Base-by-base conservation (phyloP, 2,888 invertebrate species). In the Polietes domitor region DNA sequence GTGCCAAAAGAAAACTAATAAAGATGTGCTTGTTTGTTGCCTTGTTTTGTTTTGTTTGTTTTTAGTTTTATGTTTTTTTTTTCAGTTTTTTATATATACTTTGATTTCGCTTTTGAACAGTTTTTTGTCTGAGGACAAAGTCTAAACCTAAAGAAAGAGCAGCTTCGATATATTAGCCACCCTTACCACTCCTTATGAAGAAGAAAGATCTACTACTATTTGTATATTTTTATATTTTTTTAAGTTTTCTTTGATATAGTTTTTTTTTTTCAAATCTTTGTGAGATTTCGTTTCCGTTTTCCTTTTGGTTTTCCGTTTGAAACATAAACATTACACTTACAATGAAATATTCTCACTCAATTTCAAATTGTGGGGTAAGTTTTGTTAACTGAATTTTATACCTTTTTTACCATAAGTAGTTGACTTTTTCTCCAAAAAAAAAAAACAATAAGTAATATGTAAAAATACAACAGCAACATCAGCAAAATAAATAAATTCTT, bases 251-350 rank as follows among this genome's bases (percentile, higher is more conserved):
- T n/a, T 26, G n/a, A n/a, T n/a, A n/a, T 41, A 58, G 15, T 26
- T 53, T 71, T 5, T 28, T 58, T 70, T 71, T 12, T 58, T 71
- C 12, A 12, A 10, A 28, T 21, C 12, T 4, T 9, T 32, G 32
- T 32, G 32, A 37, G 10, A 24, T 53, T 5, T 68, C n/a, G 28
- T 53, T 32, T 50, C 19, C 19, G 19, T 28, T 53, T 55, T 26
- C 21, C 17, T 24, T 21, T 24, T 68, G 65, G 10, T 41, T 58
- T 80, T 71, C 17, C 6, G 4, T 79, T 73, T 73, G 65, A 78
- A 58, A 81, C 81, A 58, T 71, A 63, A 71, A 84, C 81, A 84
- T 83, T 75, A 83, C 83, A 83, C 81, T 73, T 37, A 81, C 84
- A 84, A 68, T 76, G 37, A 68, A 24, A 21, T 43, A 68, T 80